Evolutionary conservation across 2,113 vertebrate species (phyloP).

Genomic region (Lynx canadensis): DNA sequence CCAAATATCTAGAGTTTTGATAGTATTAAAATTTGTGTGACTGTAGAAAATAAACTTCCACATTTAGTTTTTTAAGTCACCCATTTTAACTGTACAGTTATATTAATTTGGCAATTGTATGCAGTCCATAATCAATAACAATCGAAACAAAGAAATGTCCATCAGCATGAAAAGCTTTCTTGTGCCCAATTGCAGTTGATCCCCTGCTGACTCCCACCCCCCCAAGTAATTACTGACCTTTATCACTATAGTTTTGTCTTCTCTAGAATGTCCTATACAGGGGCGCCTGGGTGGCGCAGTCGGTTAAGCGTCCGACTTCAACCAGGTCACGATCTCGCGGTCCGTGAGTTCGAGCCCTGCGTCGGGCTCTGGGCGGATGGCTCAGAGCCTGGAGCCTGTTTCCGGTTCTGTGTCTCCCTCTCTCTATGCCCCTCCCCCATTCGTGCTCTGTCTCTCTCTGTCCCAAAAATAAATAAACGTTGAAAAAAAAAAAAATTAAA

Average conservation of each 20-base stretch:
- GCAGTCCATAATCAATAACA: neutral
- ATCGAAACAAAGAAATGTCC: neutral
- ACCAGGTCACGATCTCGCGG: no score
- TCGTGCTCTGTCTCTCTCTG: no score
- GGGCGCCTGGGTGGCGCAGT: no score
- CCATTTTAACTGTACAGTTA: neutral
- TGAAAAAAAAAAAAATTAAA: no score
- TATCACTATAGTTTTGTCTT: neutral
- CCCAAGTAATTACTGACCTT: neutral
- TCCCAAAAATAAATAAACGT: no score
- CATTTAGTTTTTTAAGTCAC: neutral
- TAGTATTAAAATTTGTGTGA: neutral
- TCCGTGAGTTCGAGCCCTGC: no score
- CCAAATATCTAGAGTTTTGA: neutral
- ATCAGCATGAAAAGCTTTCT: neutral
- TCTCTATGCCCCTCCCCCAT: no score
- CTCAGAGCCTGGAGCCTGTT: no score
- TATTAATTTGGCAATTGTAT: neutral
- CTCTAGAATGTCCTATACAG: neutral
- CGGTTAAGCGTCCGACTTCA: no score
- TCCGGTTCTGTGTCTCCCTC: no score
- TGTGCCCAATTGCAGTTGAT: neutral
- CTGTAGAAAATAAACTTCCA: neutral
- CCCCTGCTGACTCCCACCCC: neutral
- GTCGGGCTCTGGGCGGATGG: no score